Base-by-base conservation (phyloP, 2,888 invertebrate genomes). In the Romanomermis culicivorax region DNA sequence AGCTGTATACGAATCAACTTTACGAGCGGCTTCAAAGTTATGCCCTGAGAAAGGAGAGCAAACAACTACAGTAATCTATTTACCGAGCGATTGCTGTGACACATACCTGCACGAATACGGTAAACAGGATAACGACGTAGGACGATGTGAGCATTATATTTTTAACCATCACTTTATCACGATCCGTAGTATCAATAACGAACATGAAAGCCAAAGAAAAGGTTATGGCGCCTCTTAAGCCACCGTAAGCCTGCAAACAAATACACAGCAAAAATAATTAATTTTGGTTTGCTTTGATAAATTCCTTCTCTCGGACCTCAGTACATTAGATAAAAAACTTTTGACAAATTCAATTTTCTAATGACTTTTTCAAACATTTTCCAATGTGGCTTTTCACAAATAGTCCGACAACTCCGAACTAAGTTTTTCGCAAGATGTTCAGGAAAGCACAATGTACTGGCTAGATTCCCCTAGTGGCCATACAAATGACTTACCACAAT, bases 141-240 rank as follows among this genome's bases (percentile, higher is more conserved):
- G 72, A 73, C 2, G 72, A 68, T 3, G 71, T 68, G 25, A 71
- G 65, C 51, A 73, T 67, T 49, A 61, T 57, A n/a, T 59, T 57
- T 36, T 61, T 61, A 2, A 64, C 61, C 48, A 68, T 59, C 1
- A 63, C 61, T 1, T 64, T 58, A 7, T 63, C 61, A 7, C 27
- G 11, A 14, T 27, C 11, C 4, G 11, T 45, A 27, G 7, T 11
- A 14, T 49, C 29, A 20, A 29, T 11, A 14, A 68, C 59, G 27
- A 77, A 64, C 68, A 76, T 71, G 55, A 73, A 72, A 1, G 74
- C 76, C 51, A 77, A 65, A 0, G 75, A 75, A 64, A 77, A 77
- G 30, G 75, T 75, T 1, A 77, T 75, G 1, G 76, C 77, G 2
- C 77, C 77, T 30, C 77, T 65, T 26, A 77, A 66, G 17, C 77